phyloP scores from a whole-genome alignment of 2,888 invertebrate genomes.

The Chrysolina americana region DNA sequence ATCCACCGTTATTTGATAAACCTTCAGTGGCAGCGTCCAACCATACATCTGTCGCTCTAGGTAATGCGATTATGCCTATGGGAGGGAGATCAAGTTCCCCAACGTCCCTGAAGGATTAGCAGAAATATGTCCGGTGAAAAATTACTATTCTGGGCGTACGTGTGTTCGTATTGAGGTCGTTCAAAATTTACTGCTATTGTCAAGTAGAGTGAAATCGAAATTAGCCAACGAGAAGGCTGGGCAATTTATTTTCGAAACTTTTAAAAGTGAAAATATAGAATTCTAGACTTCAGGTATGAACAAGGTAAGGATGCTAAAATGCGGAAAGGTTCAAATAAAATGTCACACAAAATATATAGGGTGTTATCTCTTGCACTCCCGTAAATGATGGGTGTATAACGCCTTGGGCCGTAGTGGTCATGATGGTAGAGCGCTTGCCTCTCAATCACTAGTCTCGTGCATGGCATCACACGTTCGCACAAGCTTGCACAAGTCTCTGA shows the following conservation, averaged over 20 bases:
- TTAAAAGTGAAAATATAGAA: too few species aligned
- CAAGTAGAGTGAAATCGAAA: not conserved
- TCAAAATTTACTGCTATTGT: conserved; percentile 2
- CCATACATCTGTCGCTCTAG: conserved; percentile 48
- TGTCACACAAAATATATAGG: too few species aligned
- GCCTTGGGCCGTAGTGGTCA: too few species aligned
- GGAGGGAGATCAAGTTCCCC: conserved; percentile 27
- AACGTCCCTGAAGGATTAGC: conserved; percentile 30
- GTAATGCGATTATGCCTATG: conserved; percentile 39
- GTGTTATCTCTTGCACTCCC: too few species aligned
- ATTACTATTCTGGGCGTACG: conserved; percentile 26
- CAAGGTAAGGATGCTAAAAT: too few species aligned
- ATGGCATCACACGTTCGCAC: too few species aligned
- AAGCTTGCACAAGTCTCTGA: too few species aligned
- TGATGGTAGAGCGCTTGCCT: too few species aligned
- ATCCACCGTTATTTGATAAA: conserved; percentile 43
- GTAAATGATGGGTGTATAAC: too few species aligned
- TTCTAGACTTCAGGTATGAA: too few species aligned
- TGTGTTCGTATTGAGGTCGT: not conserved
- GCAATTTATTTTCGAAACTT: not conserved
- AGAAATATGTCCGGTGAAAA: conserved; percentile 32
- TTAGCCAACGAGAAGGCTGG: not conserved
- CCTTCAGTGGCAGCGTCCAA: conserved; percentile 32
- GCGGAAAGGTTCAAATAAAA: too few species aligned
- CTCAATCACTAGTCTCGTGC: too few species aligned